Evolutionary conservation across 2,797 vertebrate species (phyloP).

Genomic region (Hozukius guyotensis): DNA sequence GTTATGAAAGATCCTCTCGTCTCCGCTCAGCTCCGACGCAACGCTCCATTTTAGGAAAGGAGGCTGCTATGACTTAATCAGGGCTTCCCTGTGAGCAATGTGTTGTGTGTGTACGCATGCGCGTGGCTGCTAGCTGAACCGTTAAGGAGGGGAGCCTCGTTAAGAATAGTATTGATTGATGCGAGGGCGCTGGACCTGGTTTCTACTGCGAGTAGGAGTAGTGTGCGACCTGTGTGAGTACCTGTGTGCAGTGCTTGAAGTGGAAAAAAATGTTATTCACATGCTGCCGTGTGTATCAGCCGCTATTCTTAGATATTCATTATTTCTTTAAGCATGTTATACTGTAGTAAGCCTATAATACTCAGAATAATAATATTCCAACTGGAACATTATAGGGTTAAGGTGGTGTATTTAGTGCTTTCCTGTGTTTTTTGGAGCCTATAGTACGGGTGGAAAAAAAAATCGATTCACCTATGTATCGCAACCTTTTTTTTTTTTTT

Average conservation of each 20-base stretch:
- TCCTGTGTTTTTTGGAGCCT: too few relatives aligned
- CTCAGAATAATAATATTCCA: background rate
- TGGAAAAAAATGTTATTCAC: background rate
- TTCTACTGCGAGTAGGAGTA: constrained; percentile 28
- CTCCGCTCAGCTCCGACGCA: constrained; percentile 36
- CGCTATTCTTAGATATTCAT: background rate
- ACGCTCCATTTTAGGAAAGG: constrained; percentile 63
- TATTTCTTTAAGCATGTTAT: too few relatives aligned
- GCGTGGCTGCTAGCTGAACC: constrained; percentile 14
- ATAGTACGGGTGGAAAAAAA: too few relatives aligned
- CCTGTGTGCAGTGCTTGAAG: background rate
- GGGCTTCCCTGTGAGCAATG: constrained; percentile 73
- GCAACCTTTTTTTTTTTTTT: too few relatives aligned
- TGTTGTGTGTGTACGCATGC: background rate
- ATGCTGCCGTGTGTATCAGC: background rate
- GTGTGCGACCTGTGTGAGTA: background rate
- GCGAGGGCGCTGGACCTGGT: constrained; percentile 26
- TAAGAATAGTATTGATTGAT: constrained; percentile 66
- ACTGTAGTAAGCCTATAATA: background rate
- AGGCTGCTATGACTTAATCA: constrained; percentile 75
- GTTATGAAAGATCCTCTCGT: constrained; percentile 41
- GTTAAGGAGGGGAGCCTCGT: constrained; percentile 16
- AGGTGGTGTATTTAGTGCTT: too few relatives aligned
- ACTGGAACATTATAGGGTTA: background rate
- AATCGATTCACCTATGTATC: too few relatives aligned